Base-by-base conservation (phyloP, 2,797 vertebrate genomes). In the Gymnothorax javanicus region DNA sequence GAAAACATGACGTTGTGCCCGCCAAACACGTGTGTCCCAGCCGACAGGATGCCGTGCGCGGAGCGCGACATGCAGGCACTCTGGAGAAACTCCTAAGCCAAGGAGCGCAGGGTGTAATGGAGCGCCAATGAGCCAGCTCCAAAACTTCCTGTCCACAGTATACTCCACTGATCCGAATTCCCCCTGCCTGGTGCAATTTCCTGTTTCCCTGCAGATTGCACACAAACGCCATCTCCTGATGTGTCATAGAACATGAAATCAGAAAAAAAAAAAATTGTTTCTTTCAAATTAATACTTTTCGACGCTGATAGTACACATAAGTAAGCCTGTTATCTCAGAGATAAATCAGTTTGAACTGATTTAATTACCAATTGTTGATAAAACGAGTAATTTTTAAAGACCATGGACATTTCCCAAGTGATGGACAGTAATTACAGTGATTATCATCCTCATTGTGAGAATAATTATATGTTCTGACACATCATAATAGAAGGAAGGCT, bases 21-120 rank as follows among this genome's bases (percentile, higher is more conserved):
- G 33, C 43, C 77, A n/a, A 56, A 20, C 77, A 81, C 52, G 52
- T 81, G 77, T 56, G 20, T 81, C 50, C 77, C 77, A 81, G 77
- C 7, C 17, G 25, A 56, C 77, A 81, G 77, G 77, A 81, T 54
- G 77, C 50, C 11, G 52, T 12, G 77, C 17, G 52, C 3, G 25
- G 50, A 81, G 77, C 20, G 23, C 56, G 50, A 81, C 77, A 81
- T 52, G 77, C 77, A 56, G 77, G 52, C 77, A 17, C 50, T 81
- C 52, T 81, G 77, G 77, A 56, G 50, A 23, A 52, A 15, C 77
- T 56, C n/a, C 77, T 17, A 43, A 43, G 43, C 33, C 73, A 52
- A 17, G 33, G 73, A 13, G 33, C 33, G 33, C 25, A 23, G 2
- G 15, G 75, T 20, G 20, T 23, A 79, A 23, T 12, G 13, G 43